A percentile compares a stretch with the other conserved stretches of the same genome.
Evolutionary conservation across 2,113 vertebrate genomes (phyloP).

Genomic region (Leucopsar rothschildi): DNA sequence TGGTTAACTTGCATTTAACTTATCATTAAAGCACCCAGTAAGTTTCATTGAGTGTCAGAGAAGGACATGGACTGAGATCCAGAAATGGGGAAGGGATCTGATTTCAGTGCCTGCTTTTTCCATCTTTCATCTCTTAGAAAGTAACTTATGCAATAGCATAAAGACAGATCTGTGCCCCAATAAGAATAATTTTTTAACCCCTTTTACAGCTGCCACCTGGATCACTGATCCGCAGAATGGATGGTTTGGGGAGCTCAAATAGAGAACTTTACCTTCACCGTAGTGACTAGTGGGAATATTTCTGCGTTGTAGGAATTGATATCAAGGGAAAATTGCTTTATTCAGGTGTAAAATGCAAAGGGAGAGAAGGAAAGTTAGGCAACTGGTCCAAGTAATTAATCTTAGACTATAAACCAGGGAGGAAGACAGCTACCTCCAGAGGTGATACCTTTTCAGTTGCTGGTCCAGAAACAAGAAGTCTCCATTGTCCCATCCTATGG

Average conservation of each 20-base stretch:
- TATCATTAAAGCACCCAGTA: not conserved
- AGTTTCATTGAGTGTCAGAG: not conserved
- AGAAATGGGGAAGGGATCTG: not conserved
- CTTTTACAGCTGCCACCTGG: not conserved
- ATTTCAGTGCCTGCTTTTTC: not conserved
- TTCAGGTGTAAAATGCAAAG: not conserved
- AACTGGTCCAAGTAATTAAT: not conserved
- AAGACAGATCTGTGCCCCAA: not conserved
- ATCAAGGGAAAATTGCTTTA: not conserved
- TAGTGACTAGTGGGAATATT: not conserved
- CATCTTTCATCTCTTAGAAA: not conserved
- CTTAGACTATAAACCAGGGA: not conserved
- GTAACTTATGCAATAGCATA: not conserved
- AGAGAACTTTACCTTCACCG: not conserved
- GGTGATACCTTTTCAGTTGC: not conserved
- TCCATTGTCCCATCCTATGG: not conserved
- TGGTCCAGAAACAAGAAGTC: not conserved
- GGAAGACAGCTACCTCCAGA: not conserved
- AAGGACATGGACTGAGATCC: rapidly evolving
- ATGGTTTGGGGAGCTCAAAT: not conserved
- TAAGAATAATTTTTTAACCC: rapidly evolving
- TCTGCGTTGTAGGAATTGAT: not conserved
- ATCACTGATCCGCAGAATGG: not conserved
- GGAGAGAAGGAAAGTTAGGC: not conserved
- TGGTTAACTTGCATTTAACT: not conserved